Conservation (phyloP, 2,113 vertebrate genomes). For the Peromyscus maniculatus region DNA sequence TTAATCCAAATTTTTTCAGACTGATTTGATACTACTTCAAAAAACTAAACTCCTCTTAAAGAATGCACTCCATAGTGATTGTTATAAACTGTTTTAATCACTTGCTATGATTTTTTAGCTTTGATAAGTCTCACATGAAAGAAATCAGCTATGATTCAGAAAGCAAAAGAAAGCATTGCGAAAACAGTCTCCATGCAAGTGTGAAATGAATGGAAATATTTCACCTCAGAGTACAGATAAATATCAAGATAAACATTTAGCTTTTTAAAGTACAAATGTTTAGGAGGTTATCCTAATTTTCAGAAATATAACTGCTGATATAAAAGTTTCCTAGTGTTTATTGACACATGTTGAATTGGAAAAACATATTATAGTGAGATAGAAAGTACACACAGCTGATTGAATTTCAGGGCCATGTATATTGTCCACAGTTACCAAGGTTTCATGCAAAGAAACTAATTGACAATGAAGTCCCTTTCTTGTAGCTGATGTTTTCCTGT, state of each 20-base stretch:
- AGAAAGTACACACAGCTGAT: background rate
- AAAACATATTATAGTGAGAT: constrained; percentile 2
- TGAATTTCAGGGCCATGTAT: constrained; percentile 29
- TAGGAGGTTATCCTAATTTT: constrained; percentile 37
- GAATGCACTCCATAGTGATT: constrained; percentile 43
- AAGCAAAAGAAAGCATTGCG: constrained; percentile 40
- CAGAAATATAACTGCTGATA: background rate
- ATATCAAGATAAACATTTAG: background rate
- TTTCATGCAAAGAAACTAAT: constrained; percentile 1
- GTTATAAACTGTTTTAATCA: constrained; percentile 57
- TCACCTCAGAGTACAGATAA: background rate
- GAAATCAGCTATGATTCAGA: constrained; percentile 44
- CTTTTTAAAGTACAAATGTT: constrained; percentile 47
- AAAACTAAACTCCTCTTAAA: constrained; percentile 50
- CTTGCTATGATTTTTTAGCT: background rate
- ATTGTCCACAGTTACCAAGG: background rate
- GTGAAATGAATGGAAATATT: background rate
- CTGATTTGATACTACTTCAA: constrained; percentile 13
- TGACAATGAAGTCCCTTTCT: background rate
- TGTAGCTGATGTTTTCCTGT: too few relatives aligned
- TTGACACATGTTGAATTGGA: background rate
- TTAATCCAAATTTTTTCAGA: constrained; percentile 35
- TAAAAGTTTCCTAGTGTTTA: constrained; percentile 43
- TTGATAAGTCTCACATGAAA: constrained; percentile 59
- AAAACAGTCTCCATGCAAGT: constrained; percentile 28